Conservation (phyloP, 1,140 invertebrate genomes). For the Drosophila willistoni region DNA sequence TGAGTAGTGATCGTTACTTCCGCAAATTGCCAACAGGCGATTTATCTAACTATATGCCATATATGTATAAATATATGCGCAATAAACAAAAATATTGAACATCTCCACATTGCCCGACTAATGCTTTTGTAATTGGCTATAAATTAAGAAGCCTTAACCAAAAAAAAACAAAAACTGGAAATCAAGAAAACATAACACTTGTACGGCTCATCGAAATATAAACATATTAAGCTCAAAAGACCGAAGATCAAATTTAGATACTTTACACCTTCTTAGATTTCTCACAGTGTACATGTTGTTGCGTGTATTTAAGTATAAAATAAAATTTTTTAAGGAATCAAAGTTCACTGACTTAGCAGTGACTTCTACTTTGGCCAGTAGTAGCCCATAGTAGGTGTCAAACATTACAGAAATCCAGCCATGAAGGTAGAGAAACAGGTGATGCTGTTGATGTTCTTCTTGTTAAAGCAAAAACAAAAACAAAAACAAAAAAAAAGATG, state of each 20-base stretch:
- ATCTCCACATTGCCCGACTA: conserved; percentile 49
- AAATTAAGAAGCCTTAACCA: conserved; percentile 74
- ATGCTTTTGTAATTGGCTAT: conserved; percentile 80
- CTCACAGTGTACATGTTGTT: not conserved
- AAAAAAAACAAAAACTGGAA: not conserved
- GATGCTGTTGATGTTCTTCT: conserved; percentile 8
- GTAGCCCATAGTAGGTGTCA: conserved; percentile 59
- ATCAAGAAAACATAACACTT: not conserved
- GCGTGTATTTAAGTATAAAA: not conserved
- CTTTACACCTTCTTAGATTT: not conserved
- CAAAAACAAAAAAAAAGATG: not conserved
- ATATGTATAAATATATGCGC: conserved; percentile 40
- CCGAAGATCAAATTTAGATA: not conserved
- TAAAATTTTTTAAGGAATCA: conserved; percentile 8
- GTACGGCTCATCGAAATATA: not conserved
- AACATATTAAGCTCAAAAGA: not conserved
- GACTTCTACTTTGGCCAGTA: not conserved
- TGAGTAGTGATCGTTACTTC: conserved; percentile 58
- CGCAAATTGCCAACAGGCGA: conserved; percentile 59
- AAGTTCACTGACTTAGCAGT: conserved; percentile 64
- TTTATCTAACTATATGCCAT: conserved; percentile 40
- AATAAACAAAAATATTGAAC: conserved; percentile 70
- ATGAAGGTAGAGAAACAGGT: conserved; percentile 9
- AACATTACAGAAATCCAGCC: conserved; percentile 37
- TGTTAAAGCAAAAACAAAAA: not conserved